Evolutionary conservation across 2,888 invertebrate species (phyloP).

Genomic region (Anaspis maculata): DNA sequence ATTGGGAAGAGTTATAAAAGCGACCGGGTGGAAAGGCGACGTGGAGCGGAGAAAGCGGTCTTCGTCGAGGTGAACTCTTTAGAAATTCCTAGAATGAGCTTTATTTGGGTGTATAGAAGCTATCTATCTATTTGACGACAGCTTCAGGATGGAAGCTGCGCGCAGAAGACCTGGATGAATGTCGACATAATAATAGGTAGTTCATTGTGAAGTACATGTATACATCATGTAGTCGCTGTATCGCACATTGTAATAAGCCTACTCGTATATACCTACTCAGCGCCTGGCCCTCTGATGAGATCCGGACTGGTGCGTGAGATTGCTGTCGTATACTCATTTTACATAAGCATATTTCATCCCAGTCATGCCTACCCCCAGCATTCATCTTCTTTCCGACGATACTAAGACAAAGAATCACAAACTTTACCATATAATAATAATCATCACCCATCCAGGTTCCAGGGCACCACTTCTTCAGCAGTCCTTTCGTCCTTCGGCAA

Average conservation of each 20-base stretch:
- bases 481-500: constrained; percentile 8
- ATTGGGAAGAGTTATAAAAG: constrained; percentile 14
- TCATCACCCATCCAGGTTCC: no score
- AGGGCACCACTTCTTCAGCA: no score
- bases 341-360: no score
- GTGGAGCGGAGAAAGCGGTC: constrained; percentile 6
- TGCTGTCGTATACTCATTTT: no score
- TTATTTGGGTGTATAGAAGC: constrained; percentile 21
- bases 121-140: constrained; percentile 23
- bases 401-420: constrained; percentile 14
- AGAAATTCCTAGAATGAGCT: constrained; percentile 18
- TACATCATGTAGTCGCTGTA: constrained; percentile 23
- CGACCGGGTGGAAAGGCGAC: constrained; percentile 7
- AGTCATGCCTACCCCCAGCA: constrained; percentile 12
- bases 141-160: constrained; percentile 19
- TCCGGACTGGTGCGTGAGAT: constrained; percentile 9
- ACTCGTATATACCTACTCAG: constrained; percentile 11
- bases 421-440: constrained; percentile 12
- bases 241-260: constrained; percentile 24
- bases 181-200: constrained; percentile 21
- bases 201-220: constrained; percentile 24
- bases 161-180: constrained; percentile 20
- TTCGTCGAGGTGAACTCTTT: constrained; percentile 15
- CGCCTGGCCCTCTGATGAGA: constrained; percentile 15
- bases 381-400: constrained; percentile 14